phyloP scores from a whole-genome alignment of 2,797 vertebrate species.

The Typhlichthys eigenmanni region DNA sequence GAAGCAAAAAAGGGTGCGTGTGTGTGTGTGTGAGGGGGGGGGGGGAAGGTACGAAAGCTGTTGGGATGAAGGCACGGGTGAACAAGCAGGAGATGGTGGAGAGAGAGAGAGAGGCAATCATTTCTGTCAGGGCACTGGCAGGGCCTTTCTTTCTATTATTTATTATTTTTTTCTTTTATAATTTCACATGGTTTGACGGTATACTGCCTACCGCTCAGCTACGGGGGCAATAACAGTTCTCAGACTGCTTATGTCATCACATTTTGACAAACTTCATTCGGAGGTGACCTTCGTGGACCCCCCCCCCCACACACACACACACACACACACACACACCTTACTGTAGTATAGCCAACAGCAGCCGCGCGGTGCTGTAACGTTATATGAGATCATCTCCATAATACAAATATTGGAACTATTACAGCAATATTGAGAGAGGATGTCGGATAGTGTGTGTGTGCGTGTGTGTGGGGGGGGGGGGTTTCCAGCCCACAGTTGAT shows the following conservation, averaged over 20 bases:
- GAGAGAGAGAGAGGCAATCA: conserved; percentile 77
- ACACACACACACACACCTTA: neutral
- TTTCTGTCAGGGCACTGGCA: conserved; percentile 84
- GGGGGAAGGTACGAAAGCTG: conserved; percentile 14
- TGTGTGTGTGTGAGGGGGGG: conserved; percentile 24
- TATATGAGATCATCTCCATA: too few species aligned
- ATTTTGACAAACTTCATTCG: conserved; percentile 97
- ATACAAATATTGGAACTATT: too few species aligned
- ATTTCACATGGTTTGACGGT: conserved; percentile 61
- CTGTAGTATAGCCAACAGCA: neutral
- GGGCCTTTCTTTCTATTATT: conserved; percentile 45
- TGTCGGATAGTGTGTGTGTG: too few species aligned
- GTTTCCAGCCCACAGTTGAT: too few species aligned
- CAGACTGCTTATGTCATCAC: conserved; percentile 95
- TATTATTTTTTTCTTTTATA: conserved; percentile 69
- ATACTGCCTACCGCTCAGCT: conserved; percentile 32
- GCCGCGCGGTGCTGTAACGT: neutral
- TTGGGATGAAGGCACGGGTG: conserved; percentile 50
- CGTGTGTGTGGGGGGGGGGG: too few species aligned
- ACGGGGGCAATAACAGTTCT: conserved; percentile 89
- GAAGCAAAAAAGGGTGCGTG: conserved; percentile 44
- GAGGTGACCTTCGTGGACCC: conserved; percentile 87
- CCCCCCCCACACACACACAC: conserved; percentile 10
- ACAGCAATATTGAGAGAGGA: too few species aligned
- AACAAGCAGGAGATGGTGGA: conserved; percentile 45